Evolutionary conservation across 2,888 invertebrate species (phyloP), one percentile per base, ranked within the genome.

Genomic region (Drosophila merina): DNA sequence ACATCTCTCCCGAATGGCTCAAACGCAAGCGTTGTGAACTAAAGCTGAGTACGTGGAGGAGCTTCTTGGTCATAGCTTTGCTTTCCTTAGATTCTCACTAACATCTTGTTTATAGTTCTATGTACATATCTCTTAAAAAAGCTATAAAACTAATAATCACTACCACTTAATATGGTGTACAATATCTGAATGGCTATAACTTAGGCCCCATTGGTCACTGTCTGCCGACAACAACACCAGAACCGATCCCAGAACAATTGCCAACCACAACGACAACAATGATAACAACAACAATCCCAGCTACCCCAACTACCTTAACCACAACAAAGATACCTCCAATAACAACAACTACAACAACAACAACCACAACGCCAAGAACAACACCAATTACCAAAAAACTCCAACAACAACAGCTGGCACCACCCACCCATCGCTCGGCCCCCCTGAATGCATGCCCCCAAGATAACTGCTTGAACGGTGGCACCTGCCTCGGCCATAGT

Each of bases 381-480:
- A 20, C 20, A 20, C 20, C 68, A 66, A 33, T 44, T 67, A 82
- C 26, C 64, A 63, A 58, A 62, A 62, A 57, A 72, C 60, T 60
- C 62, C 76, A 67, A 28, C 68, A 64, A 69, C 70, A 60, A 52
- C 76, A 66, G 26, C 74, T 51, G 56, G 67, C 60, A 30, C 58
- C 69, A 73, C 76, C 74, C 79, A 81, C 82, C 76, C 87, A 82
- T 78, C 90, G 91, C 76, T 90, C 89, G 79, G 91, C 91, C 79
- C 84, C 91, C 80, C 89, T 90, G 88, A 92, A 89, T 89, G 92
- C 92, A 91, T 92, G 92, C 78, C 87, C 91, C 77, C 88, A 89
- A 82, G 90, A 91, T 80, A 88, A 89, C 30, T 97, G 97, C 93
- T 93, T 94, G 91, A 95, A 96, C 92, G 93, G 92, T 79, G 96